Evolutionary conservation across 2,797 vertebrate species (phyloP), one percentile per base, ranked within the genome.

Genomic region (Leptatherina wallacei): DNA sequence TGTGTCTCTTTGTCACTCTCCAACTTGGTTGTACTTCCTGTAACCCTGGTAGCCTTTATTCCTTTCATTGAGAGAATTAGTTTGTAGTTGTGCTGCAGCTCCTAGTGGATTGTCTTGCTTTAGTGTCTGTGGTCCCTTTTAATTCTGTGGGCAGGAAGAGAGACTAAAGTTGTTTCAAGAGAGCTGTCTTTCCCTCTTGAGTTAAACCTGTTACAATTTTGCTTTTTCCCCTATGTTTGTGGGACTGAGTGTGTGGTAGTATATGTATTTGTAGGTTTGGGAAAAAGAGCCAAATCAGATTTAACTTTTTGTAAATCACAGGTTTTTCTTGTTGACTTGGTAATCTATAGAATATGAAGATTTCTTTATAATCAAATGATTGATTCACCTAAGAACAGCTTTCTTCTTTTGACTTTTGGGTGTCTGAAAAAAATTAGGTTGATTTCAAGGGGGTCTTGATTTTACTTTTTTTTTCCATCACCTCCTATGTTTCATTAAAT

Each of bases 21-120:
- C 85, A 85, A 84, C 85, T 93, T 62, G 77, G 85, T 88, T 91
- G 85, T 91, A 88, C 90, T 94, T 94, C 90, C 93, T 94, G 93
- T 93, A 94, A 93, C 90, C 87, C 82, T 90, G 93, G 92, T 80
- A 89, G 84, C 85, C 83, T 90, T 91, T 91, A 73, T 90, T 87
- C 81, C 71, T 63, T 88, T 87, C 75, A 80, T 71, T 83, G 72
- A 85, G 82, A 81, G 89, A 91, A 94, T 91, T 91, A 87, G 90
- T 91, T 90, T 93, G 93, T 90, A 84, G 91, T 92, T 85, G 86
- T 78, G 24, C 75, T 84, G 86, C 85, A 85, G 74, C 82, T 78
- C 82, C 69, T 58, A 73, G 75, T 40, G 61, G 82, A 89, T 93
- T 92, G 90, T 92, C 70, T 58, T 80, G 55, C 84, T 80, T 88